A percentile compares a stretch with the other conserved stretches of the same genome.
Conservation (phyloP, 2,888 invertebrate species). For the Megamerina dolium region DNA sequence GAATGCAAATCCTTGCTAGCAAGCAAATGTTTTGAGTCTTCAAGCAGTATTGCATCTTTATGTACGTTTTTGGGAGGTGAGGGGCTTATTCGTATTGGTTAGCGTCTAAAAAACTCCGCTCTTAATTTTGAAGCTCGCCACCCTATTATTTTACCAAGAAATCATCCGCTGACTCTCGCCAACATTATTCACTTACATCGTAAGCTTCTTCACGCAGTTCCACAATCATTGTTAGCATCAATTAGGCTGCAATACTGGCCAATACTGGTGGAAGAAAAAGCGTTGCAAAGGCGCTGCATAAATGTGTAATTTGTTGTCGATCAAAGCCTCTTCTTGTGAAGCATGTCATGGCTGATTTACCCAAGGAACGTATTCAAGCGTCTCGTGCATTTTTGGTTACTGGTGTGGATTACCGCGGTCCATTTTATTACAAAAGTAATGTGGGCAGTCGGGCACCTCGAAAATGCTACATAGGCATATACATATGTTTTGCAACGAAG, state of each 20-base stretch:
- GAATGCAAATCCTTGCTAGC: background rate
- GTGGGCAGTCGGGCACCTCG: background rate
- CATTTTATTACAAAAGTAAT: background rate
- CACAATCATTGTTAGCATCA: background rate
- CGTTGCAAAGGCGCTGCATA: background rate
- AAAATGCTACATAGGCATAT: slow-evolving; percentile 2
- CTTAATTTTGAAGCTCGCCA: background rate
- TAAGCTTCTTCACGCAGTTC: background rate
- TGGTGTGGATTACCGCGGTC: background rate
- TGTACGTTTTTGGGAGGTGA: slow-evolving; percentile 12
- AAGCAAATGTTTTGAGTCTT: background rate
- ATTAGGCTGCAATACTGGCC: background rate
- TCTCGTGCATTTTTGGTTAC: too few species aligned
- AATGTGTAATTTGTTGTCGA: background rate
- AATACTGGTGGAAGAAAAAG: background rate
- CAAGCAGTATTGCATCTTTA: slow-evolving; percentile 5
- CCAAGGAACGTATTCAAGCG: too few species aligned
- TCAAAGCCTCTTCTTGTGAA: background rate
- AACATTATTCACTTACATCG: background rate
- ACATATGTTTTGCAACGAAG: slow-evolving; percentile 2
- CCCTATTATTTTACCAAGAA: background rate
- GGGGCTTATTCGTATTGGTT: slow-evolving; percentile 9
- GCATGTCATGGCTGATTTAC: background rate
- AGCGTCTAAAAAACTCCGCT: slow-evolving; percentile 2
- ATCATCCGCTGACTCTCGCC: background rate